Evolutionary conservation across 2,113 vertebrate genomes (phyloP), one percentile per base, ranked within the genome.

Genomic region (Lanius collurio): DNA sequence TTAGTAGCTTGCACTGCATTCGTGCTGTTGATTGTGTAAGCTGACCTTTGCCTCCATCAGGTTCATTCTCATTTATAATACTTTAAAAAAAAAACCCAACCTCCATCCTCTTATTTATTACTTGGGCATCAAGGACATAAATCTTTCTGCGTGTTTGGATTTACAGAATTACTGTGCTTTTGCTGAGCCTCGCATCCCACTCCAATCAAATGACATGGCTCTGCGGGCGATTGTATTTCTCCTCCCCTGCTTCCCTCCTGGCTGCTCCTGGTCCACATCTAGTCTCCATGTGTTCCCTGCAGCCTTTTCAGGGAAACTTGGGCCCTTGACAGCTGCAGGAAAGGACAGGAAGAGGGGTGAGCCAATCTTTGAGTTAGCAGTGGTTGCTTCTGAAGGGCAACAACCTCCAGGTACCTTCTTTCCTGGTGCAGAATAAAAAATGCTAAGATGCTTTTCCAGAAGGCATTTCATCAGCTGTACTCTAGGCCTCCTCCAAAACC

Each of bases 81-180:
- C 79, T 23, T 46, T 21, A 69, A 82, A 60, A 33, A 28, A 28
- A 53, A 79, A 52, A 15, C 69, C 64, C 39, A 77, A 13, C 76
- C 87, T 55, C 52, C 84, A 56, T 33, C 41, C 39, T 85, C 69
- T 95, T 89, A 85, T 49, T 94, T 94, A 78, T 96, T 88, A 76
- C 79, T 83, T 39, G 35, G 76, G 62, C 70, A 55, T 64, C 0
- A 3, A 55, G 87, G 78, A 71, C 2, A 1, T 93, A 87, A 97
- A 95, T 94, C 90, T 75, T 78, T 64, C 4, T 4, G 67, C 6
- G 0, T 69, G 76, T 90, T 83, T 75, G 89, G 94, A 87, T 95
- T 93, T 94, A 69, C 44, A 55, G 82, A 89, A 95, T 88, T 87
- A 93, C 76, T n/a, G 42, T 6, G 65, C 65, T 93, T 86, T 88